These are phyloP conservation scores for Coregonus clupeaformis DNA, from an alignment of 2,113 vertebrate species.

Conservation along the genomic window DNA sequence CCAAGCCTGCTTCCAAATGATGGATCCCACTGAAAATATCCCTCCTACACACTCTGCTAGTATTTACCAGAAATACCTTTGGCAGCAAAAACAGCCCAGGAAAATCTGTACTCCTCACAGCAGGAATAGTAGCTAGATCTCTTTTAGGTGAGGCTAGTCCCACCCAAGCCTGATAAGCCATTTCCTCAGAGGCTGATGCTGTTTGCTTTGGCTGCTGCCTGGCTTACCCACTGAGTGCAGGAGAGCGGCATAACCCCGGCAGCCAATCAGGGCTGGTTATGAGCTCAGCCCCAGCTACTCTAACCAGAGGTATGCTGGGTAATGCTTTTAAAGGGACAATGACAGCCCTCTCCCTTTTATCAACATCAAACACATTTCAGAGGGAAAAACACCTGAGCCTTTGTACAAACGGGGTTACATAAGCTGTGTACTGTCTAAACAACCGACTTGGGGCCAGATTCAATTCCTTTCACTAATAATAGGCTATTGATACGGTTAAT, in stretches of 20 bases:
- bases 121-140: conserved; percentile 14
- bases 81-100: background rate
- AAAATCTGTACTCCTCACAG: conserved; percentile 13
- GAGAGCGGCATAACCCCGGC: conserved; percentile 38
- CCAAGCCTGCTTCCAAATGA: conserved; percentile 17
- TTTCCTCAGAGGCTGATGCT: conserved; percentile 39
- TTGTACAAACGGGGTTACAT: conserved; percentile 35
- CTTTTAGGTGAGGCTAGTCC: conserved; percentile 26
- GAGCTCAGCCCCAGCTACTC: conserved; percentile 58
- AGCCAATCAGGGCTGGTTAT: conserved; percentile 57
- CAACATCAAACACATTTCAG: conserved; percentile 26
- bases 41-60: background rate
- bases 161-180: conserved; percentile 34
- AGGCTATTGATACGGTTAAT: background rate
- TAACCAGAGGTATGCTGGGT: conserved; percentile 73
- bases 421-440: conserved; percentile 47
- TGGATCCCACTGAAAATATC: conserved; percentile 29
- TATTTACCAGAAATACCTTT: conserved; percentile 22
- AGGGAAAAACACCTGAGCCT: conserved; percentile 44
- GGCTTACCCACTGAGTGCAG: conserved; percentile 42
- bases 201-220: conserved; percentile 35
- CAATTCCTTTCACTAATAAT: conserved; percentile 12
- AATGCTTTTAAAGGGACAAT: conserved; percentile 74
- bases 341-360: background rate
- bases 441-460: conserved; percentile 30